phyloP scores from a whole-genome alignment of 2,797 vertebrate genomes.

The Karalla daura region DNA sequence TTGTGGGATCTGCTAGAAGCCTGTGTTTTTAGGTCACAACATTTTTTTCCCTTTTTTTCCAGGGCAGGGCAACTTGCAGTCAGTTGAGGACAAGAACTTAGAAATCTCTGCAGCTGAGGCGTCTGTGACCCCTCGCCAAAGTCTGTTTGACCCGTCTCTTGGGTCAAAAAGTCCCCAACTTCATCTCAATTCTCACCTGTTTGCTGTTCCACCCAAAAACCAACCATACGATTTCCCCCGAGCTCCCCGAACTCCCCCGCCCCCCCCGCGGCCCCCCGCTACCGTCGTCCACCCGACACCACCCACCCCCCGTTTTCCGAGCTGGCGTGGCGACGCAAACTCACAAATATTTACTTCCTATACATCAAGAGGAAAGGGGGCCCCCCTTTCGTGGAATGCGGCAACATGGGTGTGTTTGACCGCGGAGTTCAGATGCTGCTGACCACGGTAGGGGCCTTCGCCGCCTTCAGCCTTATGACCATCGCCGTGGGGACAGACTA shows the following conservation, averaged over 20 bases:
- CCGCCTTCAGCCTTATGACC: constrained; percentile 99
- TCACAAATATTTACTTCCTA: constrained; percentile 87
- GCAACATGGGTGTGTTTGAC: constrained; percentile 99
- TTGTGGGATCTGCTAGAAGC: constrained; percentile 62
- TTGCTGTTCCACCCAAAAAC: constrained; percentile 63
- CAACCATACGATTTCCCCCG: constrained; percentile 80
- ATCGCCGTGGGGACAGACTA: constrained; percentile 99
- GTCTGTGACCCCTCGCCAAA: constrained; percentile 26
- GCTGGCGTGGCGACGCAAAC: constrained; percentile 82
- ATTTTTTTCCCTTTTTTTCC: constrained; percentile 52
- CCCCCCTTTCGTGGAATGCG: constrained; percentile 98
- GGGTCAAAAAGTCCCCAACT: constrained; percentile 22
- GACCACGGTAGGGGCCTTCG: constrained; percentile 99
- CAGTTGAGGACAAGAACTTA: constrained; percentile 48
- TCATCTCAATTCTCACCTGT: constrained; percentile 53
- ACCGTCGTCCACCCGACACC: constrained; percentile 54
- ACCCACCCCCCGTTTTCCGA: constrained; percentile 74
- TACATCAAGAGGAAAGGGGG: constrained; percentile 87
- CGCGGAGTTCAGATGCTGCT: constrained; percentile 99
- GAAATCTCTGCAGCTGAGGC: constrained; percentile 33
- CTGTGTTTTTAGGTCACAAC: constrained; percentile 71
- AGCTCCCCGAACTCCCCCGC: constrained; percentile 69
- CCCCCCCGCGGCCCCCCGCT: constrained; percentile 68
- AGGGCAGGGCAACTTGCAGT: constrained; percentile 57
- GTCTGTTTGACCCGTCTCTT: constrained; percentile 40